These are phyloP conservation scores for Taeniopygia guttata DNA, from an alignment of 2,797 vertebrate species.

Conservation along the genomic window DNA sequence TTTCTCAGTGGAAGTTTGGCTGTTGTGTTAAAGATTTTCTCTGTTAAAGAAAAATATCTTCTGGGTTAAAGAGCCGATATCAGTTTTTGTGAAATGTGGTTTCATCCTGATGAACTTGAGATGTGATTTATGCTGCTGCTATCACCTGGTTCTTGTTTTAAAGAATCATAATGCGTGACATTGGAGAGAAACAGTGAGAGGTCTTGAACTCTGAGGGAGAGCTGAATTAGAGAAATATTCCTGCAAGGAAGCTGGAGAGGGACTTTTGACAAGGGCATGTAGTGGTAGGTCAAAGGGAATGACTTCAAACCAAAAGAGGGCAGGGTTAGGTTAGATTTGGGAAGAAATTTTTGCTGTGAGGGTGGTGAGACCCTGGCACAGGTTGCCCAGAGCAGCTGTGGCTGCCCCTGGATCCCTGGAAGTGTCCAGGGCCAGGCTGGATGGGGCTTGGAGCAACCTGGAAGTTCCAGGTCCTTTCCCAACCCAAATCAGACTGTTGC, in stretches of 20 bases:
- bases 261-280: background rate
- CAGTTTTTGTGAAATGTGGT: background rate
- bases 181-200: background rate
- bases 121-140: background rate
- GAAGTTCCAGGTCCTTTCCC: background rate
- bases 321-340: background rate
- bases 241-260: background rate
- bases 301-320: background rate
- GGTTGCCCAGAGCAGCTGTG: background rate
- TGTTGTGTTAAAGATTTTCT: background rate
- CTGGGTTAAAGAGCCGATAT: background rate
- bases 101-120: background rate
- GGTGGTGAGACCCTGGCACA: rapidly evolving
- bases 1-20: background rate
- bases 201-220: background rate
- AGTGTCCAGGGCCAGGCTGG: background rate
- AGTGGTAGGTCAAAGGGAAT: background rate
- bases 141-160: background rate
- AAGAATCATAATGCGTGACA: background rate
- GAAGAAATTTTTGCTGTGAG: background rate
- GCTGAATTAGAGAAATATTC: background rate
- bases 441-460: rapidly evolving
- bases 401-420: background rate
- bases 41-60: background rate
- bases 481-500: too few species aligned